A percentile compares a stretch with the other conserved stretches of the same genome.
Conservation (phyloP, 1,140 invertebrate species). For the Hetaerina americana region DNA sequence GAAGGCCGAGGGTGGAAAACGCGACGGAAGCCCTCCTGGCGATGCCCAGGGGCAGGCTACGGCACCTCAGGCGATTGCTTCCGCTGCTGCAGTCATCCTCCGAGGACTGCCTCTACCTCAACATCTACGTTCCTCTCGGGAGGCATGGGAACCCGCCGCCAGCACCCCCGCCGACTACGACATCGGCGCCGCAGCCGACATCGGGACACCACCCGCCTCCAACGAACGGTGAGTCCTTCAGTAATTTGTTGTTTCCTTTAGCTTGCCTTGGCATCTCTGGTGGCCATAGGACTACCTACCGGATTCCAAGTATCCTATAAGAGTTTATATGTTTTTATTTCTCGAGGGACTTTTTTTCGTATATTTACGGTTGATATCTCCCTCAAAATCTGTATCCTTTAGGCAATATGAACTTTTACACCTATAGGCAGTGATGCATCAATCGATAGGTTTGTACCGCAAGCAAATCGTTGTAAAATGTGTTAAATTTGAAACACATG, state of each 20-base stretch:
- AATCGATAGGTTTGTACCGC: too few species aligned
- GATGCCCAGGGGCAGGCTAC: constrained; percentile 74
- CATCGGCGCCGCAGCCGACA: background rate
- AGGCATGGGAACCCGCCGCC: background rate
- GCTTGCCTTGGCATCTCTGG: too few species aligned
- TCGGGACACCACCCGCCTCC: background rate
- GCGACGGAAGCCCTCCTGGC: constrained; percentile 59
- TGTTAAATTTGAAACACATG: too few species aligned
- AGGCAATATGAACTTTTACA: too few species aligned
- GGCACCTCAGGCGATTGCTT: constrained; percentile 72
- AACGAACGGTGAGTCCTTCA: background rate
- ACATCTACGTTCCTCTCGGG: constrained; percentile 73
- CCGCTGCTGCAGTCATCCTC: constrained; percentile 80
- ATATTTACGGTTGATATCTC: too few species aligned
- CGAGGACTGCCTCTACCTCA: constrained; percentile 94
- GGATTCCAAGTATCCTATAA: too few species aligned
- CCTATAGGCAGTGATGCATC: too few species aligned
- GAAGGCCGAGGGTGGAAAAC: constrained; percentile 59
- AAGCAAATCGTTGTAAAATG: too few species aligned
- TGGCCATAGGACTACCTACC: too few species aligned
- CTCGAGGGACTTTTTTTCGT: too few species aligned
- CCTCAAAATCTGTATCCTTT: too few species aligned
- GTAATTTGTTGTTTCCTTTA: background rate
- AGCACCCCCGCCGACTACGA: background rate
- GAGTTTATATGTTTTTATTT: too few species aligned